Conservation (phyloP, 2,888 invertebrate species). For the Schizotus pectinicornis region DNA sequence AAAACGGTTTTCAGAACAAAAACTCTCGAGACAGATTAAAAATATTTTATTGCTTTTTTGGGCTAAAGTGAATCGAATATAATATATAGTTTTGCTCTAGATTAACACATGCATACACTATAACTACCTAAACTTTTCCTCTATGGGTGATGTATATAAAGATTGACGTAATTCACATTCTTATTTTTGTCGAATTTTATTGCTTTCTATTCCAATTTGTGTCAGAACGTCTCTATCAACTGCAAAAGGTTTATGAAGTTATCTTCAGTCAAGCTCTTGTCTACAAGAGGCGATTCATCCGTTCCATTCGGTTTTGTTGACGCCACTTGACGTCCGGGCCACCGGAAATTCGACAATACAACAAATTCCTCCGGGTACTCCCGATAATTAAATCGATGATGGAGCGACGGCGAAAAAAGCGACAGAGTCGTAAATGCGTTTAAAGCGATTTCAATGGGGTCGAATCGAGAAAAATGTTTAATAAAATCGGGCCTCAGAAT, state of each 20-base stretch:
- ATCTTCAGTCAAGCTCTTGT: constrained; percentile 37
- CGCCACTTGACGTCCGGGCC: constrained; percentile 5
- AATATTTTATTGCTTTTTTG: constrained; percentile 59
- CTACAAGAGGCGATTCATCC: constrained; percentile 24
- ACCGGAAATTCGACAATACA: constrained; percentile 10
- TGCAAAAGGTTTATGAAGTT: constrained; percentile 37
- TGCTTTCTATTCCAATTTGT: constrained; percentile 49
- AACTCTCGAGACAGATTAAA: constrained; percentile 51
- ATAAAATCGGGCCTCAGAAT: constrained; percentile 24
- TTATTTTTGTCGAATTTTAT: constrained; percentile 40
- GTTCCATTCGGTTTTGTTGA: constrained; percentile 19
- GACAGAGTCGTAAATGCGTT: constrained; percentile 8
- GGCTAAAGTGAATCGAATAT: constrained; percentile 55
- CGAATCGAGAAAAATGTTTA: constrained; percentile 12
- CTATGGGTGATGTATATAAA: constrained; percentile 43
- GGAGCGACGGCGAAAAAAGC: constrained; percentile 8
- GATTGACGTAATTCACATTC: constrained; percentile 36
- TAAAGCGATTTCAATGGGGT: constrained; percentile 1
- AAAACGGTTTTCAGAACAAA: constrained; percentile 28
- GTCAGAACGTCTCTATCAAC: constrained; percentile 30
- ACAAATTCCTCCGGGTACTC: constrained; percentile 3
- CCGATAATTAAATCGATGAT: constrained; percentile 16
- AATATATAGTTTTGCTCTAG: constrained; percentile 46
- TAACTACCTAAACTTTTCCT: constrained; percentile 47
- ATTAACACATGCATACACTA: constrained; percentile 57